Evolutionary conservation across 2,113 vertebrate genomes (phyloP).

Genomic region (Nyctereutes procyonoides): DNA sequence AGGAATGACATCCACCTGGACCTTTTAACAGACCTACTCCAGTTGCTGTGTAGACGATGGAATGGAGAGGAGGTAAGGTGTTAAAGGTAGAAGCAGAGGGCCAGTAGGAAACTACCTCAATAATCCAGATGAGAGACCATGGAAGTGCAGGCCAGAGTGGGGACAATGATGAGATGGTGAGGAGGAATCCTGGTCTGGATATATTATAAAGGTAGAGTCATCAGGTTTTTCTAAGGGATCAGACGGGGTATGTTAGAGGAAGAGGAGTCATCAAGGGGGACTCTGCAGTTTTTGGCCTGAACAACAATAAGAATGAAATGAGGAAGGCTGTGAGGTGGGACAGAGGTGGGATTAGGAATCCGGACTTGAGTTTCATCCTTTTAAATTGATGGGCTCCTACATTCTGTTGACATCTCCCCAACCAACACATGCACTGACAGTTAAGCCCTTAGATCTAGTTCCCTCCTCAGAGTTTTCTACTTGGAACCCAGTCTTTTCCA

Average conservation of each 20-base stretch:
- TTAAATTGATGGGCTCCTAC: neutral
- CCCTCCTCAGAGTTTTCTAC: neutral
- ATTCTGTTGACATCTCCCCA: neutral
- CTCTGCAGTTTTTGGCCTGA: neutral
- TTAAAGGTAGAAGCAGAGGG: neutral
- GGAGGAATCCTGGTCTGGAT: neutral
- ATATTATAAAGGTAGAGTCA: neutral
- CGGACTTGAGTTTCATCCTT: neutral
- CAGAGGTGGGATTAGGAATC: neutral
- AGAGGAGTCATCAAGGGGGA: neutral
- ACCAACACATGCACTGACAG: neutral
- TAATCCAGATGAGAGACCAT: neutral
- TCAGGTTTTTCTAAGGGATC: neutral
- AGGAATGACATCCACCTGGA: neutral
- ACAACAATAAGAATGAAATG: neutral
- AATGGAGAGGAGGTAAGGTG: neutral
- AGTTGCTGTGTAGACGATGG: neutral
- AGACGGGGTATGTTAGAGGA: neutral
- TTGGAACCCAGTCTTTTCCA: neutral
- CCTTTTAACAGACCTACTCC: neutral
- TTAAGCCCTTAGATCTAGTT: neutral
- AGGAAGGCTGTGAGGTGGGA: neutral
- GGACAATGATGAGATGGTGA: neutral
- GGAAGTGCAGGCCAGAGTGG: neutral
- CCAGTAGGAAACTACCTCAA: neutral